phyloP scores from a whole-genome alignment of 2,888 invertebrate genomes.

The Sinohyriopsis cumingii region DNA sequence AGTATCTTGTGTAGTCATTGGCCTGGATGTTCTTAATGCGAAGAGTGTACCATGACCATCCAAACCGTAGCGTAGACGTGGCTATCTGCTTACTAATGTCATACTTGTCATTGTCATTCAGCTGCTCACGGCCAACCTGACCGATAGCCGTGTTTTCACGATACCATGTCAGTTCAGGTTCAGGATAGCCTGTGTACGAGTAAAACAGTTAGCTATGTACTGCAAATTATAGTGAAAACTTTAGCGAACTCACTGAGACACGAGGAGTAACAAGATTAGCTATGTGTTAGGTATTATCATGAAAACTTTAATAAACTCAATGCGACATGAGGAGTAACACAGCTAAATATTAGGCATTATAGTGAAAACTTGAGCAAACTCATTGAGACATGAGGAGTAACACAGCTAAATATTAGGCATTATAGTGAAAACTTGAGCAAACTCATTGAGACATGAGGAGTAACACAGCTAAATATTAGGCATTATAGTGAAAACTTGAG shows the following conservation, averaged over 20 bases:
- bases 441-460: background rate
- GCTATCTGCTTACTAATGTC: constrained; percentile 61
- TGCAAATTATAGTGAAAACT: background rate
- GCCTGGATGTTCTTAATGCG: constrained; percentile 67
- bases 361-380: no score
- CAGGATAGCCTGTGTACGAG: constrained; percentile 58
- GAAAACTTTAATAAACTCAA: no score
- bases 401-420: background rate
- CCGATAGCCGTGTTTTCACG: constrained; percentile 37
- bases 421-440: background rate
- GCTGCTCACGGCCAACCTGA: constrained; percentile 30
- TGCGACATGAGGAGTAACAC: no score
- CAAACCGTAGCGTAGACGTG: constrained; percentile 49
- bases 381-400: no score
- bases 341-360: no score
- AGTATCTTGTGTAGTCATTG: constrained; percentile 64
- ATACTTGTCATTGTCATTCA: constrained; percentile 65
- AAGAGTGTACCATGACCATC: constrained; percentile 67
- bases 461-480: background rate
- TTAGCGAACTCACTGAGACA: background rate
- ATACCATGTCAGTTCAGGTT: constrained; percentile 62
- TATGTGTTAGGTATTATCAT: no score
- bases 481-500: no score
- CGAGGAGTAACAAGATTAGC: background rate
- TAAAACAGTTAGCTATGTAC: background rate